Percentiles rank a stretch among this genome's conserved stretches.
phyloP scores from a whole-genome alignment of 2,888 invertebrate genomes.

The Eupithecia dodoneata region DNA sequence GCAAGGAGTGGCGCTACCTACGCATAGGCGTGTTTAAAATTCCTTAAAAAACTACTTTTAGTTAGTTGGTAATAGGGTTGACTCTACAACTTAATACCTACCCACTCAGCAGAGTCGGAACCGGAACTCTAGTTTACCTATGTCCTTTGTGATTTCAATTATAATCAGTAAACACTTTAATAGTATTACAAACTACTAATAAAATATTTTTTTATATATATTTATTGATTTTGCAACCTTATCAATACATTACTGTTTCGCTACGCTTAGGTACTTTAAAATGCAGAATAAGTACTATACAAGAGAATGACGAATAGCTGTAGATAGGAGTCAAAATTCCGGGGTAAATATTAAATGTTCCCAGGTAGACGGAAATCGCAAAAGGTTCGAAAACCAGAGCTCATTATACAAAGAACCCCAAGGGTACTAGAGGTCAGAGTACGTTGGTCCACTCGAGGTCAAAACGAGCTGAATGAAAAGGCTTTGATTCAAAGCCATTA shows the following conservation, averaged over 20 bases:
- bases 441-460: neutral
- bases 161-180: neutral
- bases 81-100: neutral
- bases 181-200: neutral
- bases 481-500: neutral
- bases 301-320: neutral
- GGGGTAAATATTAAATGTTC: neutral
- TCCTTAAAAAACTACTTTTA: neutral
- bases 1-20: neutral
- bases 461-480: neutral
- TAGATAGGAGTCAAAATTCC: neutral
- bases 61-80: neutral
- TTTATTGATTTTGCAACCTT: neutral
- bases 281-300: neutral
- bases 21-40: neutral
- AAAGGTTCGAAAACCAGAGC: neutral
- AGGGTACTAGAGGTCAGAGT: conserved; percentile 1
- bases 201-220: neutral
- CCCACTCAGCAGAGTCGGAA: neutral
- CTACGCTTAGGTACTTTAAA: neutral
- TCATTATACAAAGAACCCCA: neutral
- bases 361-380: neutral
- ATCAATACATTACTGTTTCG: neutral
- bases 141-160: neutral
- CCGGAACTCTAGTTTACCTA: neutral